These are phyloP conservation scores for Leucophenga varia DNA, from an alignment of 1,140 invertebrate genomes.

Conservation along the genomic window DNA sequence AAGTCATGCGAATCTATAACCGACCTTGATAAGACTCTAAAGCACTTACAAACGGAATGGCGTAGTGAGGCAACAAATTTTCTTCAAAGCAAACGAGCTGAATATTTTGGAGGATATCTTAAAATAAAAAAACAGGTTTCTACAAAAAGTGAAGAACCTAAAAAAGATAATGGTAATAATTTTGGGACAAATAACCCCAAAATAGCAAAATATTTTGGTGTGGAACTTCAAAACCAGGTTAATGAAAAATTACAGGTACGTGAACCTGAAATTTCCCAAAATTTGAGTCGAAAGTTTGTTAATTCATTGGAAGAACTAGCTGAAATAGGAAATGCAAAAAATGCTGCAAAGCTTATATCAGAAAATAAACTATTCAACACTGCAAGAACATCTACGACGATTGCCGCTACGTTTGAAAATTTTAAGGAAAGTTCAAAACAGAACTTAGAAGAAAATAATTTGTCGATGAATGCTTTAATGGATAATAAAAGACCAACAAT, in stretches of 20 bases:
- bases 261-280: conserved; percentile 18
- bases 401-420: too few relatives aligned
- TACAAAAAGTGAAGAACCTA: conserved; percentile 15
- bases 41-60: conserved; percentile 49
- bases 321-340: conserved; percentile 30
- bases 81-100: conserved; percentile 45
- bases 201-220: conserved; percentile 47
- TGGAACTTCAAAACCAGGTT: conserved; percentile 25
- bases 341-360: too few relatives aligned
- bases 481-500: conserved; percentile 12
- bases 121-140: conserved; percentile 21
- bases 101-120: conserved; percentile 28
- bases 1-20: conserved; percentile 46
- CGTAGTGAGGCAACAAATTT: conserved; percentile 51
- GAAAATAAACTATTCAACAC: too few relatives aligned
- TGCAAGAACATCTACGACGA: too few relatives aligned
- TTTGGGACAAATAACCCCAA: too few relatives aligned
- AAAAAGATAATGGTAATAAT: too few relatives aligned
- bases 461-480: neutral
- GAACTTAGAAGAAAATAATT: conserved; percentile 4
- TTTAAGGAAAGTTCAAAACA: conserved; percentile 12
- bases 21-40: conserved; percentile 50
- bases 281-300: conserved; percentile 16
- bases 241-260: conserved; percentile 30
- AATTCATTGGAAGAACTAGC: conserved; percentile 38